Percentiles rank a stretch among this genome's conserved stretches.
Evolutionary conservation across 2,888 invertebrate genomes (phyloP).

Genomic region (Xiphydria camelus): DNA sequence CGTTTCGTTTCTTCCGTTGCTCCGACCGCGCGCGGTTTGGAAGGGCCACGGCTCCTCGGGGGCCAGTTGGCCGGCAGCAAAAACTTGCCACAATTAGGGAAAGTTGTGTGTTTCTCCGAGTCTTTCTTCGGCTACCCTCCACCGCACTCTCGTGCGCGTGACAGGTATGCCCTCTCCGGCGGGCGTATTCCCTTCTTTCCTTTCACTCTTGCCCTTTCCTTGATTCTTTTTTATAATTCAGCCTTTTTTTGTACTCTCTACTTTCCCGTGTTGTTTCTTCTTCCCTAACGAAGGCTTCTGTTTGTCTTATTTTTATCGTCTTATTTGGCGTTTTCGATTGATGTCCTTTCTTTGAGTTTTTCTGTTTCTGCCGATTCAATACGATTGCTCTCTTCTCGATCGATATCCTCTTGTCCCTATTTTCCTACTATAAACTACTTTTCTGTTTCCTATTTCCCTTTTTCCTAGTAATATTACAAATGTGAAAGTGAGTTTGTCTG

Average conservation of each 20-base stretch:
- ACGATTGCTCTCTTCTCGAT: slow-evolving; percentile 13
- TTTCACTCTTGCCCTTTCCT: background rate
- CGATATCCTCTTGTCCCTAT: slow-evolving; percentile 5
- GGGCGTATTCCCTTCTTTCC: background rate
- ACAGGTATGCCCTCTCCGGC: slow-evolving; percentile 21
- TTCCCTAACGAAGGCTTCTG: too few relatives aligned
- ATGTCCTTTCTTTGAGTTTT: background rate
- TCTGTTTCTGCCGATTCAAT: slow-evolving; percentile 11
- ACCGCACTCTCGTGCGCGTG: slow-evolving; percentile 32
- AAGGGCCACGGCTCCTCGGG: background rate
- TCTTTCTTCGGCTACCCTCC: slow-evolving; percentile 16
- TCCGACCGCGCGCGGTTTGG: background rate
- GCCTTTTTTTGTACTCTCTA: slow-evolving; percentile 4
- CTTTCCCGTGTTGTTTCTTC: too few relatives aligned
- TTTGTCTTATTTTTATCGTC: too few relatives aligned
- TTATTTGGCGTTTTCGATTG: too few relatives aligned
- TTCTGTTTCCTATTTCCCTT: slow-evolving; percentile 4
- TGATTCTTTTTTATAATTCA: slow-evolving; percentile 8
- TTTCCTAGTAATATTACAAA: too few relatives aligned
- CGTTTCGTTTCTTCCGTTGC: background rate
- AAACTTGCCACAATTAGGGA: slow-evolving; percentile 27
- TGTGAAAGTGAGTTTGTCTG: too few relatives aligned
- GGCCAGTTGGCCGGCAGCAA: slow-evolving; percentile 5
- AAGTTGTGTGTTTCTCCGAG: slow-evolving; percentile 30
- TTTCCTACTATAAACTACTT: background rate